Evolutionary conservation across 2,888 invertebrate species (phyloP).

Genomic region (Andricus quercusramuli): DNA sequence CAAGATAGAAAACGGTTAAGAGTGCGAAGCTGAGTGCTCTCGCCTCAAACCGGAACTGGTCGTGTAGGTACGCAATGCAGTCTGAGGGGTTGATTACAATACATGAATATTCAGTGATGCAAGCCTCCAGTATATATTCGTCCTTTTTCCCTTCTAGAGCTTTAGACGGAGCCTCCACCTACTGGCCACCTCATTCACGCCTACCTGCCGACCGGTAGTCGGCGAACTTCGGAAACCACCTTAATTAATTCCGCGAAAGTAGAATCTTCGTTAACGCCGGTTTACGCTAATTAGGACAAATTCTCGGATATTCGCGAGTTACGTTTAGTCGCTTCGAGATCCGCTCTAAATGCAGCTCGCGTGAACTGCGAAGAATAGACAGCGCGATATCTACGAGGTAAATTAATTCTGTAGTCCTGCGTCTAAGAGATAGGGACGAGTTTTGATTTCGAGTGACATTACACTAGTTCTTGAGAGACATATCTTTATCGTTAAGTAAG

Average conservation of each 20-base stretch:
- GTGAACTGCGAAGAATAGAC: conserved; percentile 7
- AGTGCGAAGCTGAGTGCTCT: conserved; percentile 34
- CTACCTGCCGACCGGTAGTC: conserved; percentile 48
- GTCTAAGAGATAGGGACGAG: conserved; percentile 19
- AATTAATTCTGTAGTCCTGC: conserved; percentile 33
- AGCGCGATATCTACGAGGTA: neutral
- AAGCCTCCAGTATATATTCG: conserved; percentile 61
- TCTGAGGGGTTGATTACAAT: conserved; percentile 74
- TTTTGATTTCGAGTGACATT: conserved; percentile 31
- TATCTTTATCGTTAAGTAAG: neutral
- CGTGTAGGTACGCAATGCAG: conserved; percentile 56
- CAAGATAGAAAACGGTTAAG: conserved; percentile 23
- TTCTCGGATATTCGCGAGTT: conserved; percentile 52
- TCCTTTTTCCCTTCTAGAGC: conserved; percentile 56
- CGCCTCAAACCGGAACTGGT: conserved; percentile 50
- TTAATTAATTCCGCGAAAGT: conserved; percentile 74
- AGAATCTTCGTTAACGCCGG: conserved; percentile 72
- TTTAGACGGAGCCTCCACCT: conserved; percentile 42
- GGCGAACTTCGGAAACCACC: conserved; percentile 60
- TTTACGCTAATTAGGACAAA: conserved; percentile 71
- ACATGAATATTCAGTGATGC: conserved; percentile 76
- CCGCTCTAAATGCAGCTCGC: conserved; percentile 13
- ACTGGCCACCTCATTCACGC: conserved; percentile 26
- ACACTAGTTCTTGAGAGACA: neutral
- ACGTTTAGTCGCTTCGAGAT: conserved; percentile 30